Evolutionary conservation across 2,797 vertebrate genomes (phyloP), one percentile per base, ranked within the genome.

Genomic region (Poecile montanus): DNA sequence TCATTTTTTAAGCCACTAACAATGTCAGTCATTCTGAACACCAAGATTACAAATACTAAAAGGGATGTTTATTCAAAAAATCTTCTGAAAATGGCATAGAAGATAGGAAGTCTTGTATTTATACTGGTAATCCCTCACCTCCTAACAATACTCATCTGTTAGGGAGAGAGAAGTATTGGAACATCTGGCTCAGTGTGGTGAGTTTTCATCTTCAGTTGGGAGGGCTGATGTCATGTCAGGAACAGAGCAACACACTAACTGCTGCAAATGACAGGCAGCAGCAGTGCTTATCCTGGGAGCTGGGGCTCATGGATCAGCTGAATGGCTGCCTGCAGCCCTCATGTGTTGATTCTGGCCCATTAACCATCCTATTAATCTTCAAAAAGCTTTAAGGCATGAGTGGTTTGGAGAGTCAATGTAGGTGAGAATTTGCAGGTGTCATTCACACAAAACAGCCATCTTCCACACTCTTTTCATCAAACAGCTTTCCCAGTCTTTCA

Each of bases 351-450:
- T 95, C 94, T 96, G 95, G 85, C 79, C 57, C 70, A 91, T 94
- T 94, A 92, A 94, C 80, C 45, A 66, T 94, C 48, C 70, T 86
- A 89, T 94, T 96, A 89, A 93, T 96, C 94, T 94, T 95, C 82
- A 91, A 82, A 92, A 96, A 94, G 62, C 74, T 96, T 86, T 84
- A 88, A 91, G 66, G 58, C 57, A 44, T 1, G 20, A 92, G 76
- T 85, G 88, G 65, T 86, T 88, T 51, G 66, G 70, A 73, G 70
- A 86, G 56, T 54, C 79, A 88, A 73, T n/a, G 54, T 79, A 92
- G 77, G 85, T 94, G 96, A 96, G 94, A 94, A 95, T 91, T 93
- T 93, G 88, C 94, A 94, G 94, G 88, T 91, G 94, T 93, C 89
- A 71, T 84, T 96, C 94, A 86, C 74, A 72, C 53, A 89, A 47